These are phyloP conservation scores for Pecten maximus DNA, from an alignment of 2,888 invertebrate species.

Conservation along the genomic window DNA sequence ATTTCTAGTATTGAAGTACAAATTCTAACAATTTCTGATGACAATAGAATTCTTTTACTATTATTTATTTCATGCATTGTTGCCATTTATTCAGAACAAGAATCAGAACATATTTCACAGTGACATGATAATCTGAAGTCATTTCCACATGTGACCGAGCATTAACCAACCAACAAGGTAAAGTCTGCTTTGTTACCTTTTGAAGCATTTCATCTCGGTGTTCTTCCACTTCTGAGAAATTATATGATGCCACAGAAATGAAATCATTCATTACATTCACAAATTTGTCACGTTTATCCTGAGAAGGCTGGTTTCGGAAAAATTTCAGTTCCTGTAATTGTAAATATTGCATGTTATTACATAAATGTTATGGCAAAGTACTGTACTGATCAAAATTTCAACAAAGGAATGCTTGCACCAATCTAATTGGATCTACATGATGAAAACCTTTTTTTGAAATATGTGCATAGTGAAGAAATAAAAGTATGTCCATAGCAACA, in stretches of 20 bases:
- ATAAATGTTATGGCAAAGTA: background rate
- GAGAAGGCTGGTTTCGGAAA: constrained; percentile 88
- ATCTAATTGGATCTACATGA: no score
- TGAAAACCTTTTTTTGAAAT: no score
- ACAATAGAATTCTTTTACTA: no score
- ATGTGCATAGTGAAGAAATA: no score
- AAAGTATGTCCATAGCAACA: background rate
- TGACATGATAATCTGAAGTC: no score
- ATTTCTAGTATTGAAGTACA: background rate
- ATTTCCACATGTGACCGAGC: no score
- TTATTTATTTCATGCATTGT: no score
- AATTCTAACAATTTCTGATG: no score
- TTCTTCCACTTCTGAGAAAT: constrained; percentile 95
- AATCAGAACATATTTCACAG: background rate
- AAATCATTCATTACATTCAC: constrained; percentile 97
- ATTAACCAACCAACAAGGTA: no score
- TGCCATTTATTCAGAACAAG: background rate
- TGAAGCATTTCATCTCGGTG: constrained; percentile 97
- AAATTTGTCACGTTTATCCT: constrained; percentile 89
- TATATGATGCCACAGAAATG: constrained; percentile 94
- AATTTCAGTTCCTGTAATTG: constrained; percentile 90
- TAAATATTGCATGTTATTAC: background rate
- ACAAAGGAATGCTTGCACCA: no score
- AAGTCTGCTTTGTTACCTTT: constrained; percentile 82
- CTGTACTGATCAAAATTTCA: background rate